Conservation (phyloP, 2,797 vertebrate species). For the Eospalax fontanierii region DNA sequence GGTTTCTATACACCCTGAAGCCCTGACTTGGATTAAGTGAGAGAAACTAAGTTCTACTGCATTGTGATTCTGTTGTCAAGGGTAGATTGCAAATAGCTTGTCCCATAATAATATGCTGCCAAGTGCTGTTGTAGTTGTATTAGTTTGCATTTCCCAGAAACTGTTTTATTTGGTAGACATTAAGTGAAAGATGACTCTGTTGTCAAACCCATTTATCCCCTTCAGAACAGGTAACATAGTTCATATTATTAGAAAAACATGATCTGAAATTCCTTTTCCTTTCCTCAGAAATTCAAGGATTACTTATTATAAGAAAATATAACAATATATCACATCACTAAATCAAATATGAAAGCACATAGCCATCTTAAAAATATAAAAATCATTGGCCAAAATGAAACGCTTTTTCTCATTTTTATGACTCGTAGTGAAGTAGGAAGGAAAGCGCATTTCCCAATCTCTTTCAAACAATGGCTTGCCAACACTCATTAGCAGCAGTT, state of each 20-base stretch:
- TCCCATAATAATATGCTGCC: not conserved
- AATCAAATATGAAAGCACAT: constrained; percentile 35
- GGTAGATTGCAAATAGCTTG: not conserved
- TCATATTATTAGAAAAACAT: constrained; percentile 5
- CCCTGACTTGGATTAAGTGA: not conserved
- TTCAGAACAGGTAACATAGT: not conserved
- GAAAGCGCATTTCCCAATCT: constrained; percentile 28
- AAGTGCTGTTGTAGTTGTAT: not conserved
- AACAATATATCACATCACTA: constrained; percentile 43
- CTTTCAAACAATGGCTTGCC: not conserved
- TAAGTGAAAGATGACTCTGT: not conserved
- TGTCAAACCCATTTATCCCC: not conserved
- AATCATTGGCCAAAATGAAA: constrained; percentile 53
- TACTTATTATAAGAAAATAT: constrained; percentile 56
- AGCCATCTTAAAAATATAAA: constrained; percentile 45
- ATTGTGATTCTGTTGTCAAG: not conserved
- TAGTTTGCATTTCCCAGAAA: constrained; percentile 13
- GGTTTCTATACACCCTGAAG: not conserved
- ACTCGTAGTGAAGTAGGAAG: constrained; percentile 5
- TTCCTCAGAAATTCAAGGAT: not conserved
- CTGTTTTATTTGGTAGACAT: not conserved
- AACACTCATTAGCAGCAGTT: not conserved
- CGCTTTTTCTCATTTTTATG: constrained; percentile 50
- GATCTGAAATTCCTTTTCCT: not conserved
- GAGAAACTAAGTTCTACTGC: not conserved